Evolutionary conservation across 2,113 vertebrate species (phyloP).

Genomic region (Bungarus multicinctus): DNA sequence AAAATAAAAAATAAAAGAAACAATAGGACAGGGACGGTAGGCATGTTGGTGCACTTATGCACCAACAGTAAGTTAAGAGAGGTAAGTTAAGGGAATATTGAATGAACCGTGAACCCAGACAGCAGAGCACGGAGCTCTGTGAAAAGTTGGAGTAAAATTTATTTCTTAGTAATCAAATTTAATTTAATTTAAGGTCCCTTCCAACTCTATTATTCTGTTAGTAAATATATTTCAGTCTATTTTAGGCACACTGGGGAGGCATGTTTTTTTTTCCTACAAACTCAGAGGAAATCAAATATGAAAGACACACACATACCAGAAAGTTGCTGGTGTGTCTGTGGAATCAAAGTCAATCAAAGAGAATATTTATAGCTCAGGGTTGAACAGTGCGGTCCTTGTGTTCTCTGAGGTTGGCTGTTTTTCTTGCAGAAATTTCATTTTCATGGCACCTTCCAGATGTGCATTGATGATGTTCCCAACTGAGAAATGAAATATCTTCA

Average conservation of each 20-base stretch:
- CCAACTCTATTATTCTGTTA: background rate
- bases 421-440: background rate
- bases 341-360: background rate
- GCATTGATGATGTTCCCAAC: background rate
- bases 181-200: background rate
- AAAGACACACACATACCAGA: background rate
- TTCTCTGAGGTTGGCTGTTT: background rate
- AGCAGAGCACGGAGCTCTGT: too few relatives aligned
- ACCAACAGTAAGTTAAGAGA: too few relatives aligned
- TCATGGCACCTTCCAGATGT: background rate
- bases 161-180: background rate
- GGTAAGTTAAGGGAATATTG: background rate
- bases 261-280: background rate
- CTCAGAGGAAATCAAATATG: background rate
- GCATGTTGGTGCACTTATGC: too few relatives aligned
- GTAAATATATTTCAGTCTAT: background rate
- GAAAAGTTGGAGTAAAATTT: background rate
- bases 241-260: background rate
- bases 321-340: background rate
- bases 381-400: background rate
- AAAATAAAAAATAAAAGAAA: too few relatives aligned
- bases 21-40: too few relatives aligned
- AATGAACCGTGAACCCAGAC: background rate
- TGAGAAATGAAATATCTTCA: background rate
- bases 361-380: background rate